Conservation (phyloP, 2,888 invertebrate genomes). For the Erpobdella octoculata region DNA sequence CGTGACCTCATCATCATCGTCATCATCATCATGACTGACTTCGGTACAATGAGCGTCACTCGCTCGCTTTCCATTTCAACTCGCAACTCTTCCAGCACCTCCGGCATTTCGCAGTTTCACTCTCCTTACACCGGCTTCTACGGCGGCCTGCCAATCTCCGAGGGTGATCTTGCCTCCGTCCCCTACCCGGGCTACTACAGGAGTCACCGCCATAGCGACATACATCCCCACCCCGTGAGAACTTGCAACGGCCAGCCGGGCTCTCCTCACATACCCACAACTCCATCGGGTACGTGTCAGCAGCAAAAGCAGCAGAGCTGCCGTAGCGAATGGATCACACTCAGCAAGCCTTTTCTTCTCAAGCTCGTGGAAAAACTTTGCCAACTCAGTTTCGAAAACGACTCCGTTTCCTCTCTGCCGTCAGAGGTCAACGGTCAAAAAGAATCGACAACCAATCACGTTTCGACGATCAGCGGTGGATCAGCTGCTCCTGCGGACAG, state of each 20-base stretch:
- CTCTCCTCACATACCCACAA: not conserved
- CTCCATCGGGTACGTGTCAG: not conserved
- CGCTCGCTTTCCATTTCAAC: conserved; percentile 25
- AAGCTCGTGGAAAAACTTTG: conserved; percentile 30
- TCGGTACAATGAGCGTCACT: conserved; percentile 26
- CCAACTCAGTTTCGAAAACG: conserved; percentile 30
- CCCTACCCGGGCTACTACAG: not conserved
- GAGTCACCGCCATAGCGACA: not conserved
- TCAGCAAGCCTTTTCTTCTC: conserved; percentile 31
- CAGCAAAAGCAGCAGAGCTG: not conserved
- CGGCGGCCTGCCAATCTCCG: not conserved
- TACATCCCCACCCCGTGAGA: not conserved
- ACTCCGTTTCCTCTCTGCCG: not conserved
- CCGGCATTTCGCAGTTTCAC: not conserved
- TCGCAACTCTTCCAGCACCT: not conserved
- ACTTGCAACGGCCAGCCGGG: not conserved
- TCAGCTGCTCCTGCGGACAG: not conserved
- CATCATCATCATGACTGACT: conserved; percentile 22
- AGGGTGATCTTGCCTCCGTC: not conserved
- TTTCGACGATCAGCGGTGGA: not conserved
- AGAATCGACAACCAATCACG: not conserved
- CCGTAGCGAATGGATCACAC: conserved; percentile 30
- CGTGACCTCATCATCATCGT: not conserved
- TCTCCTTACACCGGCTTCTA: not conserved
- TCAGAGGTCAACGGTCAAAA: not conserved